phyloP scores from a whole-genome alignment of 2,797 vertebrate species.

The Trachops cirrhosus region DNA sequence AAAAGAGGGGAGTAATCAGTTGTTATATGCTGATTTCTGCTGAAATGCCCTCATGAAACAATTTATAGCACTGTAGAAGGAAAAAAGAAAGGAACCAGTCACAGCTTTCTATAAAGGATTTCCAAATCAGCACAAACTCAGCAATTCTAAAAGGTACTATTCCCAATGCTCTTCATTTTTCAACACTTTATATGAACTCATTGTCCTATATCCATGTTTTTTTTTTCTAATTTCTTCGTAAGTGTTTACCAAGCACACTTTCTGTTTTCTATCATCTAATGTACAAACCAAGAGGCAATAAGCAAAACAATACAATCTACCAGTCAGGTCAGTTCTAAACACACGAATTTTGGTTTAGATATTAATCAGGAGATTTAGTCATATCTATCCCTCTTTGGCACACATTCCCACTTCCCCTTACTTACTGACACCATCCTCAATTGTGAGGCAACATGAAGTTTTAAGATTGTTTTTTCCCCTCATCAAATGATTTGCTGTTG shows the following conservation, averaged over 20 bases:
- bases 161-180: not conserved
- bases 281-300: conserved; percentile 31
- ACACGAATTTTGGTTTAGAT: not conserved
- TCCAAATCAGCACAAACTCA: not conserved
- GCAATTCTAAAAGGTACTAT: conserved; percentile 15
- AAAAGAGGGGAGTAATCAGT: not conserved
- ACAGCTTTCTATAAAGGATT: not conserved
- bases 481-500: conserved; percentile 2
- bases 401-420: not conserved
- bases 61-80: not conserved
- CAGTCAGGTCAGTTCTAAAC: not conserved
- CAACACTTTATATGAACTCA: not conserved
- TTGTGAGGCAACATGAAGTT: not conserved
- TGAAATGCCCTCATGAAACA: not conserved
- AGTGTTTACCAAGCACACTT: not conserved
- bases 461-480: not conserved
- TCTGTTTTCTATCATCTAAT: not conserved
- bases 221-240: not conserved
- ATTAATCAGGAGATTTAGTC: not conserved
- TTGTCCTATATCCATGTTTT: not conserved
- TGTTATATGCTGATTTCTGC: not conserved
- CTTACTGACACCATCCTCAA: not conserved
- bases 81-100: not conserved
- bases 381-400: not conserved
- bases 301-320: not conserved